Evolutionary conservation across 2,888 invertebrate genomes (phyloP), one percentile per base, ranked within the genome.

Genomic region (Drosophila parthenogenetica): DNA sequence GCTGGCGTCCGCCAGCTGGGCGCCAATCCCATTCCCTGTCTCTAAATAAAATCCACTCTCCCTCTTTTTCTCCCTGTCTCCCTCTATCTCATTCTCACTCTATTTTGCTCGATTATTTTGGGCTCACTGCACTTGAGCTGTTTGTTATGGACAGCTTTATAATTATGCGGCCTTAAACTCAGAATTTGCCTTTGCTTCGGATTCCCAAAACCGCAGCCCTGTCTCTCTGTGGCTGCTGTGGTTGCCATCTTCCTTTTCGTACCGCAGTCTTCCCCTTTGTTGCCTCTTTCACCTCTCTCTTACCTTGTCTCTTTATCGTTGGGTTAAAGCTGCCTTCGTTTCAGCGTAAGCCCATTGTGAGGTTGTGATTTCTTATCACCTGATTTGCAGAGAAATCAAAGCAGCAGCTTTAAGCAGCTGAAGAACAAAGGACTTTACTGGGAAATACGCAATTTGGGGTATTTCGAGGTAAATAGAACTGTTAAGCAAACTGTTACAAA

Each of bases 1-100:
- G 35, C 42, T 72, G 89, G 87, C 89, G 89, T 64, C 83, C 79
- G 83, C 64, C 83, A 75, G 66, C 61, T 69, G 75, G 83, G 89
- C 83, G 89, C 89, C 89, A 68, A 54, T 55, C 63, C 50, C 58
- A 64, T 50, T 29, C 65, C 65, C 39, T 45, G 54, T 63, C 59
- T 16, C 42, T 42, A 37, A 37, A 45, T 57, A 37, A 16, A 13
- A 57, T 35, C 19, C 57, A 32, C 42, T 50, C 62, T 49, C 32
- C 17, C 17, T 19, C 17, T 11, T n/a, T 1, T 42, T 39, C 22
- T 11, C 22, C n/a, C 13, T 25, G 2, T n/a, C 11, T 13, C 51
- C 10, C 16, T 51, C 37, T 51, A 14, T 7, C 19, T 10, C 10
- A n/a, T 19, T 48, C 8, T 8, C 8, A 25, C 11, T n/a, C 43